Evolutionary conservation across 1,140 invertebrate species (phyloP).

Genomic region (Copidosoma floridanum): DNA sequence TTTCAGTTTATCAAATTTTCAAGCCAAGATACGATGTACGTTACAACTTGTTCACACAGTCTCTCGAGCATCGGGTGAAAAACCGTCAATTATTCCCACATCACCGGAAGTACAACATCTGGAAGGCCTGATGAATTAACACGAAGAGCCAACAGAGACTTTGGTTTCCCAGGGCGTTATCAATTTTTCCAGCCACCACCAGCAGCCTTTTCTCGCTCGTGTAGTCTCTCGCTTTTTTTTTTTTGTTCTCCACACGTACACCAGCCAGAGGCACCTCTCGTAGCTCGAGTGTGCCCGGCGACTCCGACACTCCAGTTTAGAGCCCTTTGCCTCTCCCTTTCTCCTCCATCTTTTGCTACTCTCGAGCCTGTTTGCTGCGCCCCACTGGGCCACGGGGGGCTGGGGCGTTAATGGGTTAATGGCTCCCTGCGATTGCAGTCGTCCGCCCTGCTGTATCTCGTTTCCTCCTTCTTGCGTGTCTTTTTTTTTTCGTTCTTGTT

Average conservation of each 20-base stretch:
- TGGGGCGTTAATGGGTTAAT: constrained; percentile 26
- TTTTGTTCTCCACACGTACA: too few relatives aligned
- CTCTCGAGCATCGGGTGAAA: too few relatives aligned
- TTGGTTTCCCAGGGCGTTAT: not conserved
- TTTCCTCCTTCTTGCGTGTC: not conserved
- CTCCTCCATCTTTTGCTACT: not conserved
- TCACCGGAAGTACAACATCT: too few relatives aligned
- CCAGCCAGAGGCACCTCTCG: not conserved
- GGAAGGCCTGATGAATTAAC: too few relatives aligned
- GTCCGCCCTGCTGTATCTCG: too few relatives aligned
- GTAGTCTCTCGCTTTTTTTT: not conserved
- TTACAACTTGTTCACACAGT: too few relatives aligned
- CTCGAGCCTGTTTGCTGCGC: constrained; percentile 1
- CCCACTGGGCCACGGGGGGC: constrained; percentile 19
- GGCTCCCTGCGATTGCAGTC: not conserved
- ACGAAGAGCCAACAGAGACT: not conserved
- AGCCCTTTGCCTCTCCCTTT: not conserved
- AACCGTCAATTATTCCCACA: too few relatives aligned
- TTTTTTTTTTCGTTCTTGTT: not conserved
- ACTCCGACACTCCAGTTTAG: not conserved
- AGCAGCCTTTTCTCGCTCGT: not conserved
- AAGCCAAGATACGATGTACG: too few relatives aligned
- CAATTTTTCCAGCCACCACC: constrained; percentile 2
- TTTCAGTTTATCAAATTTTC: too few relatives aligned
- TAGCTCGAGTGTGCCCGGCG: constrained; percentile 10